phyloP scores from a whole-genome alignment of 2,113 vertebrate species.

The Solea solea region DNA sequence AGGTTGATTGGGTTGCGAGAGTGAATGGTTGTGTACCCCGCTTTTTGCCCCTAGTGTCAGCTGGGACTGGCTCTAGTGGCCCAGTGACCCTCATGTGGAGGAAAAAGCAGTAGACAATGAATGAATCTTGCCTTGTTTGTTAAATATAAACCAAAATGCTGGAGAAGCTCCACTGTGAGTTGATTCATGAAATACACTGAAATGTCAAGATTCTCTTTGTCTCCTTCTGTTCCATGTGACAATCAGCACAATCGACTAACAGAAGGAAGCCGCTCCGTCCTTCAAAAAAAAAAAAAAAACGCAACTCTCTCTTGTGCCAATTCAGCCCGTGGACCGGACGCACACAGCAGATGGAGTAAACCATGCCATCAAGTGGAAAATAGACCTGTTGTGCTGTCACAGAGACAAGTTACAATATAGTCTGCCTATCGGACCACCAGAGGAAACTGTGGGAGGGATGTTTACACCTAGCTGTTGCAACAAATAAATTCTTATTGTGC shows the following conservation, averaged over 20 bases:
- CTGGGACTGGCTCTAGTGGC: too few relatives aligned
- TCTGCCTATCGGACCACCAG: constrained; percentile 58
- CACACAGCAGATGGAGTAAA: constrained; percentile 78
- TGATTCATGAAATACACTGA: constrained; percentile 9
- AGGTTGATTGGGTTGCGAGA: too few relatives aligned
- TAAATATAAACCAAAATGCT: not conserved
- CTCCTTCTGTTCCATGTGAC: constrained; percentile 28
- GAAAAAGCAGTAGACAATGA: too few relatives aligned
- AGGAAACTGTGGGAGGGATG: constrained; percentile 41
- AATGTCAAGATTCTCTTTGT: constrained; percentile 33
- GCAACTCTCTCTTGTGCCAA: constrained; percentile 69
- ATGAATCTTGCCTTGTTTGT: not conserved
- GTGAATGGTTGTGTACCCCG: too few relatives aligned
- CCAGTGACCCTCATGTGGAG: too few relatives aligned
- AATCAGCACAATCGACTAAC: constrained; percentile 48
- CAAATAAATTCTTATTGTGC: constrained; percentile 32
- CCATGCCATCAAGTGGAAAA: constrained; percentile 83
- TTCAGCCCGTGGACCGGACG: constrained; percentile 70
- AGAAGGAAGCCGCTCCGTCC: constrained; percentile 64
- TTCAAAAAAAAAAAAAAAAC: constrained; percentile 12
- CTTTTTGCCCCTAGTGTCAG: too few relatives aligned
- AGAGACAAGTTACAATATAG: constrained; percentile 64
- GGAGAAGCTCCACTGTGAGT: not conserved
- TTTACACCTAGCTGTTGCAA: constrained; percentile 25
- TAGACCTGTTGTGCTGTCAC: constrained; percentile 79